A percentile compares a stretch with the other conserved stretches of the same genome.
Evolutionary conservation across 2,113 vertebrate species (phyloP).

Genomic region (Ahaetulla prasina): DNA sequence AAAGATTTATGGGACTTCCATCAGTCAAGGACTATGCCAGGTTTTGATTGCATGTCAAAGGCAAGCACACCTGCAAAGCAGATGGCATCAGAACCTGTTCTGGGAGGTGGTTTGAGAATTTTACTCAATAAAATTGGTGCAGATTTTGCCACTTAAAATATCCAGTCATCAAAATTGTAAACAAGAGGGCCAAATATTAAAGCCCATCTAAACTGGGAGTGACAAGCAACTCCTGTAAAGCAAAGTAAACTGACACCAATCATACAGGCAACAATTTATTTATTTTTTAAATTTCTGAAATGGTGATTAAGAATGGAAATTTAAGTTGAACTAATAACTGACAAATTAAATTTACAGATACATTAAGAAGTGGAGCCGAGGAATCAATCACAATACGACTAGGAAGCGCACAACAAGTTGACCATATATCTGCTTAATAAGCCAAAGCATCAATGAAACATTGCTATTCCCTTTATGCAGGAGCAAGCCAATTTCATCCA

Average conservation of each 20-base stretch:
- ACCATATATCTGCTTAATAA: background rate
- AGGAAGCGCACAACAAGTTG: background rate
- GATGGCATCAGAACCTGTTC: background rate
- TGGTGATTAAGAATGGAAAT: background rate
- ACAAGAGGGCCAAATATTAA: background rate
- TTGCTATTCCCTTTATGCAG: background rate
- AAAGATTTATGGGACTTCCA: background rate
- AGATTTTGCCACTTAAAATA: background rate
- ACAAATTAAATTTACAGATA: background rate
- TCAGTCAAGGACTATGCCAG: background rate
- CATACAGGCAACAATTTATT: background rate
- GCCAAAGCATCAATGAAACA: background rate
- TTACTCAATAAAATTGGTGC: background rate
- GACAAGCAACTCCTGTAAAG: background rate
- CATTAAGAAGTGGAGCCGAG: background rate
- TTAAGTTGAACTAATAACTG: background rate
- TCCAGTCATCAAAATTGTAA: background rate
- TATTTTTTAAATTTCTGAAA: background rate
- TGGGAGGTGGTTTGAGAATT: background rate
- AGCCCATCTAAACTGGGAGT: background rate
- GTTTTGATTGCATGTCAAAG: background rate
- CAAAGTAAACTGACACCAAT: background rate
- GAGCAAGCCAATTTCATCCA: background rate
- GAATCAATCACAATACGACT: background rate
- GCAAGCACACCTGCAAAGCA: background rate